Evolutionary conservation across 2,113 vertebrate species (phyloP).

Genomic region (Mesoclemmys tuberculata): DNA sequence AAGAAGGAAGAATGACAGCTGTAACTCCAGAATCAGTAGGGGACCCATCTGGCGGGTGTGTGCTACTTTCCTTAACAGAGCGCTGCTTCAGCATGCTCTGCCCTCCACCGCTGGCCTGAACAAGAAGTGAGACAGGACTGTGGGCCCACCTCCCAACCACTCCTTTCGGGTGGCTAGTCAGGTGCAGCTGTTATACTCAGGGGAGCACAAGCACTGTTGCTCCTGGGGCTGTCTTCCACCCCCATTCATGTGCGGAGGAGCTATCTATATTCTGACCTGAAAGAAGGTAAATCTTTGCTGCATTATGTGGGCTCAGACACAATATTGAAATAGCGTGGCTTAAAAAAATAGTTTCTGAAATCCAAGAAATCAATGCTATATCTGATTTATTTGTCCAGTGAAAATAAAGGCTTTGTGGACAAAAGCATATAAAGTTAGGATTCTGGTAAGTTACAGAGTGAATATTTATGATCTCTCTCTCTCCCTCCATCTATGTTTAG

Average conservation of each 20-base stretch:
- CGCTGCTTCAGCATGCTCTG: background rate
- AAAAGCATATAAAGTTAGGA: background rate
- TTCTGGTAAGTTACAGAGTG: background rate
- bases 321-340: background rate
- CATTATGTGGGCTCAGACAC: background rate
- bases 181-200: background rate
- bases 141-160: background rate
- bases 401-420: background rate
- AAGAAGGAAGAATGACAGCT: background rate
- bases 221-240: background rate
- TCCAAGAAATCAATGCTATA: background rate
- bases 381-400: background rate
- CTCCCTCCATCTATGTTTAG: background rate
- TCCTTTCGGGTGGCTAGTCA: background rate
- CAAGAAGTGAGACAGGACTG: background rate
- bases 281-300: constrained; percentile 6
- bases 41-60: background rate
- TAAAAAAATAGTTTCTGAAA: constrained; percentile 12
- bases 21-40: background rate
- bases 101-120: background rate
- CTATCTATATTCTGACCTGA: background rate
- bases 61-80: background rate
- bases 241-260: background rate
- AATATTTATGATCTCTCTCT: background rate
- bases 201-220: background rate